Evolutionary conservation across 2,888 invertebrate genomes (phyloP).

Genomic region (Neocrepidodera transversa): DNA sequence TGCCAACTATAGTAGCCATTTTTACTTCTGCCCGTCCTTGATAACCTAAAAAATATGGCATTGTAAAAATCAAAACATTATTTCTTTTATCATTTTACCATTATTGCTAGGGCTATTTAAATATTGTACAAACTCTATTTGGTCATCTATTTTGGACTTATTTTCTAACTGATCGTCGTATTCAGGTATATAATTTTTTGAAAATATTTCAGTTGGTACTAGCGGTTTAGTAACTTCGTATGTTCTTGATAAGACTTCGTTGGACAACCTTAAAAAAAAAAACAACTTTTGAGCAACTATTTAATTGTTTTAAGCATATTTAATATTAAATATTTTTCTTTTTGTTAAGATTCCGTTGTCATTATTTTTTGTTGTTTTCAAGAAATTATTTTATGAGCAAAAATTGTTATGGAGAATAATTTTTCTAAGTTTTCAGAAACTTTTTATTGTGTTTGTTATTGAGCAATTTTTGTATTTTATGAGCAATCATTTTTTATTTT

Average conservation of each 20-base stretch:
- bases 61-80: background rate
- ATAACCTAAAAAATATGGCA: constrained; percentile 35
- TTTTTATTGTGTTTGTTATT: no score
- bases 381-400: no score
- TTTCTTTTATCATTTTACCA: constrained; percentile 39
- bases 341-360: no score
- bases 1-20: constrained; percentile 85
- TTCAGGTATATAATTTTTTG: constrained; percentile 57
- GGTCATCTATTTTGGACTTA: constrained; percentile 56
- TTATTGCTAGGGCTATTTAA: constrained; percentile 56
- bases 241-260: background rate
- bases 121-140: constrained; percentile 68
- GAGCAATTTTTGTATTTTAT: no score
- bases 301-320: no score
- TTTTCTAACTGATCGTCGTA: constrained; percentile 64
- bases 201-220: constrained; percentile 2
- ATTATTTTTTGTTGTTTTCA: no score
- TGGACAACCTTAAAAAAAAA: constrained; percentile 4
- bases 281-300: no score
- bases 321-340: no score
- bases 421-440: no score
- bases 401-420: no score
- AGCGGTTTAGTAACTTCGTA: background rate
- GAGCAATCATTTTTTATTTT: no score
- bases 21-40: constrained; percentile 72